A percentile compares a stretch with the other conserved stretches of the same genome.
Conservation (phyloP, 2,113 vertebrate species). For the Aspidoscelis tigris region DNA sequence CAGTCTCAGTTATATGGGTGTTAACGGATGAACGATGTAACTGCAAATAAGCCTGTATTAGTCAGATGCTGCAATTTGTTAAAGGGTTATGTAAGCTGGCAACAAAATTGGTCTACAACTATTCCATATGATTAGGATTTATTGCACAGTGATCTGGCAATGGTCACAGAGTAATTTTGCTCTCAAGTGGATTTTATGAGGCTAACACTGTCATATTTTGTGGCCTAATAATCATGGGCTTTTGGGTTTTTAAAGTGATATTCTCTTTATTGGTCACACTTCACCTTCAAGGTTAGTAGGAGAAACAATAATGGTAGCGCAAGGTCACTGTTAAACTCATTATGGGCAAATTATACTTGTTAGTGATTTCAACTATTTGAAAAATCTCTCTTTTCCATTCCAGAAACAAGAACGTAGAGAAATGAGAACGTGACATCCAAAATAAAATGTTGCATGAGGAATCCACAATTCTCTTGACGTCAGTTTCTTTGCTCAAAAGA, state of each 20-base stretch:
- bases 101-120: background rate
- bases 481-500: background rate
- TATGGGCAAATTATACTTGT: slow-evolving; percentile 64
- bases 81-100: background rate
- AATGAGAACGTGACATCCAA: background rate
- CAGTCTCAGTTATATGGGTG: background rate
- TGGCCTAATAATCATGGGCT: background rate
- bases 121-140: background rate
- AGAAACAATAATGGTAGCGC: slow-evolving; percentile 39
- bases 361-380: slow-evolving; percentile 68
- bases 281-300: slow-evolving; percentile 50
- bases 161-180: background rate
- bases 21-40: slow-evolving; percentile 5
- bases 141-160: background rate
- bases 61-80: background rate
- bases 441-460: background rate
- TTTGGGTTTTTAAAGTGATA: background rate
- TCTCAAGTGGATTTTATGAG: background rate
- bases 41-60: background rate
- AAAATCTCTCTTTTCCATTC: slow-evolving; percentile 68
- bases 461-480: background rate
- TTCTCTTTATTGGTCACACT: slow-evolving; percentile 25
- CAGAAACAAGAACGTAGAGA: slow-evolving; percentile 54
- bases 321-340: slow-evolving; percentile 63
- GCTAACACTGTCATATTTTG: background rate